Conservation (phyloP, 2,113 vertebrate genomes). For the Climacteris rufus region DNA sequence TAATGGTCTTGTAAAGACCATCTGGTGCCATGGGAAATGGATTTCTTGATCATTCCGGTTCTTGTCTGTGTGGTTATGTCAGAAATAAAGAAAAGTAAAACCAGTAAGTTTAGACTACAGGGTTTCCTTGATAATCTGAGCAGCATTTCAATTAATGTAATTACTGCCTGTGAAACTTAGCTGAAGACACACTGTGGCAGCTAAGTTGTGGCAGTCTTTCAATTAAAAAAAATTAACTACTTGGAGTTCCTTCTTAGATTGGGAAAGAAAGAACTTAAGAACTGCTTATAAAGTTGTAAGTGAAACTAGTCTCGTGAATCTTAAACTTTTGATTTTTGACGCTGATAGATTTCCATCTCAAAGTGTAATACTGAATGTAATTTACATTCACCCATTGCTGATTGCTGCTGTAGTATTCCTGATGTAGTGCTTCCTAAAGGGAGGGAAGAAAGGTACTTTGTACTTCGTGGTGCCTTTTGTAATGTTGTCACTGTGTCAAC, state of each 20-base stretch:
- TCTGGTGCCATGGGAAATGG: neutral
- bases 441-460: neutral
- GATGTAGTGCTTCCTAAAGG: neutral
- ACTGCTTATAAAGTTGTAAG: neutral
- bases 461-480: neutral
- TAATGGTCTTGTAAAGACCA: neutral
- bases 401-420: rapidly evolving
- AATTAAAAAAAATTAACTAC: neutral
- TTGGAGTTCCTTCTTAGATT: neutral
- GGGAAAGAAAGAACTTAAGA: neutral
- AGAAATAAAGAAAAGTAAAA: neutral
- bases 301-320: neutral
- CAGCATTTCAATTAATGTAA: neutral
- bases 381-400: rapidly evolving
- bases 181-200: neutral
- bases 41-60: neutral
- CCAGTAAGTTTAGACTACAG: neutral
- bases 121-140: neutral
- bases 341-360: neutral
- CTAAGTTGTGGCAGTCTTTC: neutral
- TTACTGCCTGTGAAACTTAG: neutral
- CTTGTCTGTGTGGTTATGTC: neutral
- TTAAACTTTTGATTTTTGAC: neutral
- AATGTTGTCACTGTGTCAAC: neutral
- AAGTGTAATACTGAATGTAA: neutral